Percentiles rank a stretch among this genome's conserved stretches.
phyloP scores from a whole-genome alignment of 2,797 vertebrate genomes.

The Rousettus madagascariensis region DNA sequence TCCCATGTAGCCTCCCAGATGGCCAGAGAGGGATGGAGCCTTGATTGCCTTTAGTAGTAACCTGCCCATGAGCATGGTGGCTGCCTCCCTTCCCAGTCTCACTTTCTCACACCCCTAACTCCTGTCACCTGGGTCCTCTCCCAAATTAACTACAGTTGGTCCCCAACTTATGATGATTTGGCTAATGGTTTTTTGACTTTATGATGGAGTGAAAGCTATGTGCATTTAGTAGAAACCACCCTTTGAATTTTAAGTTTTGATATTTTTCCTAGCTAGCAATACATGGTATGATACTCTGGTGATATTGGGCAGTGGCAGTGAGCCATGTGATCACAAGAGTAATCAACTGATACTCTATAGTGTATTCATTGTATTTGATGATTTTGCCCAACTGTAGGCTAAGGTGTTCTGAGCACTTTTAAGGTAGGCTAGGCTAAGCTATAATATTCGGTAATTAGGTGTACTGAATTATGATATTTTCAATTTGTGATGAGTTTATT shows the following conservation, averaged over 20 bases:
- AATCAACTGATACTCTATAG: neutral
- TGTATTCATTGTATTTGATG: neutral
- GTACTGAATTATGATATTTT: neutral
- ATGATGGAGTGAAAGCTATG: neutral
- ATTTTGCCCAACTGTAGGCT: neutral
- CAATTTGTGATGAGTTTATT: neutral
- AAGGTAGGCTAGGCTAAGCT: neutral
- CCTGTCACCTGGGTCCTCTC: neutral
- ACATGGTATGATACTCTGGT: neutral
- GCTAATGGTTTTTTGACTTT: neutral
- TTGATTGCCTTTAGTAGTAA: rapidly evolving
- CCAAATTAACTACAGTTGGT: neutral
- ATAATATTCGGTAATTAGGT: neutral
- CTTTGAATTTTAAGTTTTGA: neutral
- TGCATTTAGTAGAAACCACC: neutral
- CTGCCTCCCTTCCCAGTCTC: neutral
- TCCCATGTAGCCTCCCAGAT: neutral
- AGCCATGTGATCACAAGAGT: neutral
- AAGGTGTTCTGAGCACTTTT: neutral
- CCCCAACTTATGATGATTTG: neutral
- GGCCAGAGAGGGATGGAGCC: neutral
- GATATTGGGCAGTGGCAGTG: neutral
- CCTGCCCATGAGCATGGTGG: neutral
- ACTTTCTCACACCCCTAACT: neutral
- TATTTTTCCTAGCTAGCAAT: neutral